A percentile compares a stretch with the other conserved stretches of the same genome.
phyloP scores from a whole-genome alignment of 2,113 vertebrate species.

The Narcine bancroftii region DNA sequence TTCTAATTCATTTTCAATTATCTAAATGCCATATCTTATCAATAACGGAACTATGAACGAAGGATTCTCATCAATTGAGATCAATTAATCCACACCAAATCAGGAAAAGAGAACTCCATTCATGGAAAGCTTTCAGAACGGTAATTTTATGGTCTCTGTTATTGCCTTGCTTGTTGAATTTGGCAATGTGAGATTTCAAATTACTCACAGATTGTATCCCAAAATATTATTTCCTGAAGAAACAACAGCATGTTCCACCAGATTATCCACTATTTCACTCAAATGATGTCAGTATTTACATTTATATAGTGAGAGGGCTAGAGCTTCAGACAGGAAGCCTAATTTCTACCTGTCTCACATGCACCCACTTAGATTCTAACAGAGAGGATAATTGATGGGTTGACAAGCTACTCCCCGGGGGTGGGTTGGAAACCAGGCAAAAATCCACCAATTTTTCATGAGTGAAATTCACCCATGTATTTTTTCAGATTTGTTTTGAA shows the following conservation, averaged over 20 bases:
- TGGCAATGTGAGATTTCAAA: not conserved
- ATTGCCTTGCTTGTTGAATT: not conserved
- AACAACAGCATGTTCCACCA: not conserved
- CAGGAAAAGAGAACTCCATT: not conserved
- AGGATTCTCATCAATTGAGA: not conserved
- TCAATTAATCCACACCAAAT: not conserved
- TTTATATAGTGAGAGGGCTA: no score
- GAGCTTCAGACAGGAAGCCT: no score
- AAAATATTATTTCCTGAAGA: conserved; percentile 10
- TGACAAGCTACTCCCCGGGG: no score
- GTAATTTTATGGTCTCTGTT: not conserved
- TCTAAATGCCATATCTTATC: not conserved
- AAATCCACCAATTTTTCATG: no score
- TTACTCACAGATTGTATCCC: not conserved
- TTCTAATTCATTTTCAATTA: not conserved
- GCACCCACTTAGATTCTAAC: no score
- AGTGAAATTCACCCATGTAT: not conserved
- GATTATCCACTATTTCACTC: not conserved
- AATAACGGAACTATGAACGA: not conserved
- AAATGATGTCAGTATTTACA: not conserved
- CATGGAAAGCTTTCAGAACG: not conserved
- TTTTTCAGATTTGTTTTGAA: not conserved
- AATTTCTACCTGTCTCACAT: no score
- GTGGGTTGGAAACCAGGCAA: no score
- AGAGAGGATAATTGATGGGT: no score